Percentiles rank a stretch among this genome's conserved stretches.
Evolutionary conservation across 2,888 invertebrate species (phyloP).

Genomic region (Corythucha ciliata): DNA sequence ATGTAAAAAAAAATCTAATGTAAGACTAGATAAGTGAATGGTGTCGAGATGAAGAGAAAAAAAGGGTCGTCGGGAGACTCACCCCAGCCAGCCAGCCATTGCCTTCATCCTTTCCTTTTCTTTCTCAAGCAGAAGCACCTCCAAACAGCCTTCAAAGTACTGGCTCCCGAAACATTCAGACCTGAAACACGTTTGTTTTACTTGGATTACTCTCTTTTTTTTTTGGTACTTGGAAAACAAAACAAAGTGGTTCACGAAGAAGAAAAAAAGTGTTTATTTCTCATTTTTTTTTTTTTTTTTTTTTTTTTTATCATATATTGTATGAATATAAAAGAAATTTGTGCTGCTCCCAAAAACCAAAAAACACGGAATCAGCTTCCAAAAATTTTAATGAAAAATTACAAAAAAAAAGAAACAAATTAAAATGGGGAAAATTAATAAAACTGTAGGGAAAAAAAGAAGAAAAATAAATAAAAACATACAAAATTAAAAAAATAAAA

Average conservation of each 20-base stretch:
- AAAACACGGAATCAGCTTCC: background rate
- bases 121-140: constrained; percentile 65
- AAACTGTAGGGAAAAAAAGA: no score
- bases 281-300: background rate
- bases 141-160: constrained; percentile 73
- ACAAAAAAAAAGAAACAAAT: no score
- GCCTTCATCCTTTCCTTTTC: constrained; percentile 67
- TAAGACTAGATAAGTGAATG: constrained; percentile 20
- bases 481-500: background rate
- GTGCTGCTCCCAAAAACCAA: background rate
- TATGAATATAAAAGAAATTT: background rate
- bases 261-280: background rate
- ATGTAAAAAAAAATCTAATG: constrained; percentile 19
- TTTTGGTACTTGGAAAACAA: no score
- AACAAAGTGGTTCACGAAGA: background rate
- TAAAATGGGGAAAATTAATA: no score
- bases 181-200: constrained; percentile 50
- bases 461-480: background rate
- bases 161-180: constrained; percentile 67
- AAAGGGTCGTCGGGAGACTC: constrained; percentile 26
- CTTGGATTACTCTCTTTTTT: no score
- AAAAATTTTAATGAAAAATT: background rate
- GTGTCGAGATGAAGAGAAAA: constrained; percentile 25
- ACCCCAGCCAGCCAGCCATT: constrained; percentile 68
- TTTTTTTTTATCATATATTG: background rate